phyloP scores from a whole-genome alignment of 2,888 invertebrate genomes.

The Parnassius smintheus region DNA sequence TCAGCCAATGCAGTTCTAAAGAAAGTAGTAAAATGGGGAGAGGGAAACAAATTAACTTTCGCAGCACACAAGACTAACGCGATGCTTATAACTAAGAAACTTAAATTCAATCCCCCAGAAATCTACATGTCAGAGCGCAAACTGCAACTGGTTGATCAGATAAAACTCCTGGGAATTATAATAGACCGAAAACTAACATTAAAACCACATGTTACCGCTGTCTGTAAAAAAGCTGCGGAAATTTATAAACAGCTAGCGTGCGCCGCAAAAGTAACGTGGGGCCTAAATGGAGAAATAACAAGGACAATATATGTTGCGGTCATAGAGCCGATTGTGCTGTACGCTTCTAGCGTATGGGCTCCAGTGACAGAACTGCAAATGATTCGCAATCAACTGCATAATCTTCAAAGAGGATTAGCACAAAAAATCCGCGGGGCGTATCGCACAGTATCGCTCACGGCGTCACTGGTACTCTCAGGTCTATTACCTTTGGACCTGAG shows the following conservation, averaged over 20 bases:
- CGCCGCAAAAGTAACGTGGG: slow-evolving; percentile 4
- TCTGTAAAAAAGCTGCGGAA: slow-evolving; percentile 11
- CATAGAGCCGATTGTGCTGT: no score
- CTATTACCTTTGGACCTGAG: no score
- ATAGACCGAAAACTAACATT: slow-evolving; percentile 12
- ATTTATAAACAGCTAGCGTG: slow-evolving; percentile 23
- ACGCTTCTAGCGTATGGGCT: no score
- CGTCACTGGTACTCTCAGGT: slow-evolving; percentile 26
- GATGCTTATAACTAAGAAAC: slow-evolving; percentile 13
- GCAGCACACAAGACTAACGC: slow-evolving; percentile 15
- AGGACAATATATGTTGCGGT: no score
- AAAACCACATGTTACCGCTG: slow-evolving; percentile 12
- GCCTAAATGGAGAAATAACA: slow-evolving; percentile 6
- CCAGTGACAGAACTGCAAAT: not conserved
- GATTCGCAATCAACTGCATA: not conserved
- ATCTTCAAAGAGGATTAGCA: slow-evolving; percentile 5
- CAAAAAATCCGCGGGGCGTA: slow-evolving; percentile 16
- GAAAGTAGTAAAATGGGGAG: no score
- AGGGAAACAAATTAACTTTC: no score
- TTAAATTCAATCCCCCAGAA: slow-evolving; percentile 1
- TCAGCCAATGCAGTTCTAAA: no score
- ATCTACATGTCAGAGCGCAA: not conserved
- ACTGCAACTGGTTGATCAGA: not conserved
- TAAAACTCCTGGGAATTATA: no score
- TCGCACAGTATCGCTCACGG: slow-evolving; percentile 23